Conservation (phyloP, 2,797 vertebrate genomes). For the Schizothorax lantsangensis region DNA sequence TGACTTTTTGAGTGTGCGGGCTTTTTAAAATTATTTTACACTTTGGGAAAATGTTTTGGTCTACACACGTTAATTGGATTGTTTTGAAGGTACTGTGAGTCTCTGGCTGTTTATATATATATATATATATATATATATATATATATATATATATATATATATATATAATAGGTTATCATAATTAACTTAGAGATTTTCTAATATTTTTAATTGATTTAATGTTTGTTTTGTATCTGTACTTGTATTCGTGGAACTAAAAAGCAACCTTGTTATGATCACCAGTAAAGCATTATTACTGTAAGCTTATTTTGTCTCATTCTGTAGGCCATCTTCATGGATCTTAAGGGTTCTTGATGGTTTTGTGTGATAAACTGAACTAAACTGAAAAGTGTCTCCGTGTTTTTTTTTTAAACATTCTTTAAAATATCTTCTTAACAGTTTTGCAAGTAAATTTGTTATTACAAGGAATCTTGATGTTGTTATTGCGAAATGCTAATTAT, state of each 20-base stretch:
- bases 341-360: neutral
- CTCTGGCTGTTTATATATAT: no score
- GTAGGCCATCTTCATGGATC: neutral
- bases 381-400: neutral
- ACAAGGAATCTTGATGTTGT: neutral
- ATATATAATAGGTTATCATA: no score
- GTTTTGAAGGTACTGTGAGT: no score
- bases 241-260: neutral
- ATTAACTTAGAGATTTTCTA: neutral
- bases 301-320: neutral
- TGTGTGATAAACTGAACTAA: neutral
- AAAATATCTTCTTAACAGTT: neutral
- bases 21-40: no score
- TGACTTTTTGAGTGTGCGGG: no score
- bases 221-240: slow-evolving; percentile 40
- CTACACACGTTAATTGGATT: no score
- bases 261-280: neutral
- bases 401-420: neutral
- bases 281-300: neutral
- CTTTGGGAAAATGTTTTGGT: no score
- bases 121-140: no score
- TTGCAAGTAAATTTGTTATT: neutral
- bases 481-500: neutral
- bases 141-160: no score
- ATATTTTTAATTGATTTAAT: neutral